These are phyloP conservation scores for Ophioninae sp. DNA, from an alignment of 2,888 invertebrate genomes.

Conservation along the genomic window DNA sequence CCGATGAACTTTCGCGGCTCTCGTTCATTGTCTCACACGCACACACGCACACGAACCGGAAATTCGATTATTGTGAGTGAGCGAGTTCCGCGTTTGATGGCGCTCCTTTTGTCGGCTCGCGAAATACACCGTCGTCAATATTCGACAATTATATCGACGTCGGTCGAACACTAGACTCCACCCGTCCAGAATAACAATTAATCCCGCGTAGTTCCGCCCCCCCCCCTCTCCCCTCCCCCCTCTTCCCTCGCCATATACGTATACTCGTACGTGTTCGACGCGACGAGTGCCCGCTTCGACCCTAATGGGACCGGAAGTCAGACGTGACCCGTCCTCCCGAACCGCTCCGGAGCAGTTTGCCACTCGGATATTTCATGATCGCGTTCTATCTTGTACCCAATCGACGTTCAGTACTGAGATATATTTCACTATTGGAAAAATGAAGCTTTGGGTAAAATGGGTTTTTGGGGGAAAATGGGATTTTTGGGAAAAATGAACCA, in stretches of 20 bases:
- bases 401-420: not conserved
- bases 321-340: conserved; percentile 45
- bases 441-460: no score
- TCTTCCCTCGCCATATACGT: not conserved
- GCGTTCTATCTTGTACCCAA: not conserved
- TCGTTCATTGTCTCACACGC: not conserved
- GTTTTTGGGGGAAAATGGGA: no score
- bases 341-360: not conserved
- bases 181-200: conserved; percentile 68
- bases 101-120: conserved; percentile 28
- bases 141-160: conserved; percentile 51
- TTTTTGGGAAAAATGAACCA: no score
- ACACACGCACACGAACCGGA: no score
- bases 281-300: conserved; percentile 61
- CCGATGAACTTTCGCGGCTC: not conserved
- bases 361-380: conserved; percentile 27
- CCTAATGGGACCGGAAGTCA: conserved; percentile 59
- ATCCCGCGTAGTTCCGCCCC: conserved; percentile 62
- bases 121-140: conserved; percentile 54
- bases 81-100: not conserved
- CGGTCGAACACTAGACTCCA: conserved; percentile 7
- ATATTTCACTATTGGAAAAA: no score
- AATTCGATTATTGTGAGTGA: no score
- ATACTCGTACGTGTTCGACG: conserved; percentile 62
- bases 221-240: conserved; percentile 31